phyloP scores from a whole-genome alignment of 2,888 invertebrate species.

The Tridacna crocea region DNA sequence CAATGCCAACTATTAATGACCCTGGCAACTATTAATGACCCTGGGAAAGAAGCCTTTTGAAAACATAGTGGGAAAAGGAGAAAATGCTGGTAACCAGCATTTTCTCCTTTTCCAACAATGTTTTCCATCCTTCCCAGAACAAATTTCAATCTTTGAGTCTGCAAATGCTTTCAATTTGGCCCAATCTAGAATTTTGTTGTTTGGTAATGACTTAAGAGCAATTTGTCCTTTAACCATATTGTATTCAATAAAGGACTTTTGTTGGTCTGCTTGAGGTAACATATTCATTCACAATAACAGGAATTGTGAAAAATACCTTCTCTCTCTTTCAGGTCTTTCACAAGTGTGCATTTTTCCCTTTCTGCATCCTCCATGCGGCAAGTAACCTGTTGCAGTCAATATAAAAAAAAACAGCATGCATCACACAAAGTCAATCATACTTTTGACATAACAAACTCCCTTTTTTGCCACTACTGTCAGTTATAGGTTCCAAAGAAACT shows the following conservation, averaged over 20 bases:
- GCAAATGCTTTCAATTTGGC: no score
- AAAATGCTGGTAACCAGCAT: no score
- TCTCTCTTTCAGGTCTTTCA: slow-evolving; percentile 61
- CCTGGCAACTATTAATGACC: neutral
- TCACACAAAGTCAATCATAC: neutral
- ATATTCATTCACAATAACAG: no score
- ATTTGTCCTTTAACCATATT: neutral
- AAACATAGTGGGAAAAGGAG: no score
- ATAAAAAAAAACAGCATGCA: slow-evolving; percentile 16
- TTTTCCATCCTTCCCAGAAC: no score
- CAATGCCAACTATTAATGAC: neutral
- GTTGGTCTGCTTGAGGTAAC: neutral
- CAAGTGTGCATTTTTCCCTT: slow-evolving; percentile 63
- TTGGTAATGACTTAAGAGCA: neutral
- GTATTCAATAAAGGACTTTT: neutral
- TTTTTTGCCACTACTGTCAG: neutral
- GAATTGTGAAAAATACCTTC: slow-evolving; percentile 39
- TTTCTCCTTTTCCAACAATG: no score
- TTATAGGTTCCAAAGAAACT: no score
- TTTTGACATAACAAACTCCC: neutral
- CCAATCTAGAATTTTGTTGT: no score
- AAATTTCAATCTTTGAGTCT: no score
- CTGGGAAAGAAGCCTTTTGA: neutral
- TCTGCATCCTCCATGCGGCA: slow-evolving; percentile 70
- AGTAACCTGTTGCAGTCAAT: slow-evolving; percentile 62